Conservation (phyloP, 2,888 invertebrate genomes). For the Heliothis peltigera region DNA sequence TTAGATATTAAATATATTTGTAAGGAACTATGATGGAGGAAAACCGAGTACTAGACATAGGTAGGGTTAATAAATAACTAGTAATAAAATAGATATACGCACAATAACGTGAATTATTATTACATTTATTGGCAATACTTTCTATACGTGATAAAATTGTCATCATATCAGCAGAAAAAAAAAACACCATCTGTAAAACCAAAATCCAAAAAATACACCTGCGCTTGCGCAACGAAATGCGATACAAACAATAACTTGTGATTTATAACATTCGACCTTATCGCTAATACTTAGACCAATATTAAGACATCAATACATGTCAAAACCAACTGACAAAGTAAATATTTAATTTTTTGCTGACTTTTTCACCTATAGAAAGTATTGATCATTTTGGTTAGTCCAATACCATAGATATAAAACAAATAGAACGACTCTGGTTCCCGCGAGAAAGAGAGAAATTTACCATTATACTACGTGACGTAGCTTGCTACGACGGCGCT, state of each 20-base stretch:
- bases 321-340: neutral
- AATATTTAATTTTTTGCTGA: neutral
- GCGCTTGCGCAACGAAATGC: neutral
- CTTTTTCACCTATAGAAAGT: neutral
- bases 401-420: constrained; percentile 1
- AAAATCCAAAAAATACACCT: neutral
- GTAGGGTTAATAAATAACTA: neutral
- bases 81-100: neutral
- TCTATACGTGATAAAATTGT: neutral
- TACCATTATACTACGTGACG: neutral
- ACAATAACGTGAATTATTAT: neutral
- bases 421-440: neutral
- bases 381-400: neutral
- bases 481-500: neutral
- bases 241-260: neutral
- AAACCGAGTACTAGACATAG: too few species aligned
- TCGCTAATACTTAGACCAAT: too few species aligned
- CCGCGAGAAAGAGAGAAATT: neutral
- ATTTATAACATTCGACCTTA: too few species aligned
- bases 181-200: neutral
- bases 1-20: too few species aligned
- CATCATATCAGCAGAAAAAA: neutral
- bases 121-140: neutral
- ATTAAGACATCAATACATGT: neutral
- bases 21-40: too few species aligned